phyloP scores from a whole-genome alignment of 1,140 invertebrate genomes.

The Drosophila rufa region DNA sequence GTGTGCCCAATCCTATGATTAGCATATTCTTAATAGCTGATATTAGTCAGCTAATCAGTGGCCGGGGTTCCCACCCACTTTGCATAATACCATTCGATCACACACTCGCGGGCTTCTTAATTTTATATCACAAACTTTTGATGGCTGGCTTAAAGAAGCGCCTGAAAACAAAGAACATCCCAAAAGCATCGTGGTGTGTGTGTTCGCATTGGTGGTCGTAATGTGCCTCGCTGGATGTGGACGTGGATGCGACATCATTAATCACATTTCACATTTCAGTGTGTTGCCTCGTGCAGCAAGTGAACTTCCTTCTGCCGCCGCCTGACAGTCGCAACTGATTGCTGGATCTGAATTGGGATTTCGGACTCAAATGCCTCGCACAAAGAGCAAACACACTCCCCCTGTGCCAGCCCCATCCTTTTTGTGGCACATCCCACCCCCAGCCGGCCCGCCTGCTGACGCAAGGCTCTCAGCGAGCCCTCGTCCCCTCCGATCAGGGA shows the following conservation, averaged over 20 bases:
- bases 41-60: constrained; percentile 57
- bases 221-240: constrained; percentile 62
- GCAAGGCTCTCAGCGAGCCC: constrained; percentile 56
- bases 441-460: constrained; percentile 15
- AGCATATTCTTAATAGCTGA: constrained; percentile 22
- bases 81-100: constrained; percentile 33
- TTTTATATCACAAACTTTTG: constrained; percentile 70
- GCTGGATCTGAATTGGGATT: constrained; percentile 82
- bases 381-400: constrained; percentile 40
- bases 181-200: constrained; percentile 42
- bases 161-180: constrained; percentile 53
- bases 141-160: constrained; percentile 73
- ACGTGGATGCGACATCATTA: constrained; percentile 70
- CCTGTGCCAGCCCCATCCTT: constrained; percentile 17
- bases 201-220: constrained; percentile 64
- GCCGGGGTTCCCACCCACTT: constrained; percentile 37
- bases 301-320: constrained; percentile 83
- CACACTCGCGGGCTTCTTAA: constrained; percentile 51
- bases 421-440: constrained; percentile 13
- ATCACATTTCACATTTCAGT: constrained; percentile 83
- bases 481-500: constrained; percentile 3
- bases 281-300: constrained; percentile 78
- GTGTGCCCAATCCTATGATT: constrained; percentile 12
- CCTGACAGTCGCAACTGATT: constrained; percentile 85
- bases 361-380: constrained; percentile 74